A percentile compares a stretch with the other conserved stretches of the same genome.
Evolutionary conservation across 2,888 invertebrate genomes (phyloP).

Genomic region (Pollenia angustigena): DNA sequence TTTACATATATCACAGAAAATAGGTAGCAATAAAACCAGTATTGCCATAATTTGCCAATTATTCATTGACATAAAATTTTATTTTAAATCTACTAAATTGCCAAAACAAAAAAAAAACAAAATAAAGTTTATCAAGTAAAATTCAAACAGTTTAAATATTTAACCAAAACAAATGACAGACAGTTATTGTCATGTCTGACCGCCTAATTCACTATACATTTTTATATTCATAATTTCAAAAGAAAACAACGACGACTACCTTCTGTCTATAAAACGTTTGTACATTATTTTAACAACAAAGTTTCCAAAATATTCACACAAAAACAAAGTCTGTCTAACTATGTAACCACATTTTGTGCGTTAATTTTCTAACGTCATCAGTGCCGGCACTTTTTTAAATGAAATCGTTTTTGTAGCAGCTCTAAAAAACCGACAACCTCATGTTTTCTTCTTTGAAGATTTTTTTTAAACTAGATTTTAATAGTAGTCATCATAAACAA

Average conservation of each 20-base stretch:
- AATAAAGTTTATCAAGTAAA: neutral
- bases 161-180: neutral
- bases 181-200: neutral
- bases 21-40: too few species aligned
- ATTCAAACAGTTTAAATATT: neutral
- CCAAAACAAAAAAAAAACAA: too few species aligned
- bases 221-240: constrained; percentile 2
- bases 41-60: too few species aligned
- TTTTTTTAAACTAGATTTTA: constrained; percentile 33
- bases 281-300: neutral
- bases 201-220: constrained; percentile 2
- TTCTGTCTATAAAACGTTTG: neutral
- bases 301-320: neutral
- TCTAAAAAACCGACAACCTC: constrained; percentile 4
- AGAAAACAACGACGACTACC: neutral
- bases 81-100: too few species aligned
- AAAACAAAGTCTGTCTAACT: neutral
- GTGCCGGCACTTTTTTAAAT: neutral
- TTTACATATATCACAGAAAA: too few species aligned
- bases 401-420: constrained; percentile 3
- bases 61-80: too few species aligned
- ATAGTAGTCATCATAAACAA: constrained; percentile 42
- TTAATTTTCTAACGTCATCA: constrained; percentile 17
- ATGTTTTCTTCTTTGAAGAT: neutral
- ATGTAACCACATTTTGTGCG: constrained; percentile 3